These are phyloP conservation scores for Galemys pyrenaicus DNA, from an alignment of 2,113 vertebrate species.

Conservation along the genomic window DNA sequence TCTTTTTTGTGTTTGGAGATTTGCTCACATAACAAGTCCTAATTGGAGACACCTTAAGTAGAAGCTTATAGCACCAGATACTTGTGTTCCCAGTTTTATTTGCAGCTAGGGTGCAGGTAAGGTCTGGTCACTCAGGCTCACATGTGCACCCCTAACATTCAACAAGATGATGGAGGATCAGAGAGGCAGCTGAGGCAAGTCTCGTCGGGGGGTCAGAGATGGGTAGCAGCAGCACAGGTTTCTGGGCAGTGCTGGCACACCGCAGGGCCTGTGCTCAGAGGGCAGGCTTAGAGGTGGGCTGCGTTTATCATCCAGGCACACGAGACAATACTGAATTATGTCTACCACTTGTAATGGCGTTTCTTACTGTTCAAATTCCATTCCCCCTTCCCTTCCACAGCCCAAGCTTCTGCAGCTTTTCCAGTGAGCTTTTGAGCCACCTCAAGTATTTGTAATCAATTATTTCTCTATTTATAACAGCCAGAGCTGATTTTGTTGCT, in stretches of 20 bases:
- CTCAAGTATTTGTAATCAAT: not conserved
- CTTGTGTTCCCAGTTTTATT: not conserved
- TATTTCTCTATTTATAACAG: not conserved
- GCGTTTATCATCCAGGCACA: not conserved
- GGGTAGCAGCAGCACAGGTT: not conserved
- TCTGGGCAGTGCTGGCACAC: not conserved
- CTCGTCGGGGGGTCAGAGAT: not conserved
- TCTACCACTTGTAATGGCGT: not conserved
- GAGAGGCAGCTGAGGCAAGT: not conserved
- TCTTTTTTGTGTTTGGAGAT: not conserved
- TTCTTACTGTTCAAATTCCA: not conserved
- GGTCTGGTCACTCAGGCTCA: not conserved
- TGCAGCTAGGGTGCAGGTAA: not conserved
- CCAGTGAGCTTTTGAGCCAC: not conserved
- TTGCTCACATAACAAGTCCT: not conserved
- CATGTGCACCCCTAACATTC: fast-evolving
- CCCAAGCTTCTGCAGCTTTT: not conserved
- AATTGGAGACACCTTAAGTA: not conserved
- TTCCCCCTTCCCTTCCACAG: not conserved
- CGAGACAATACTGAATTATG: fast-evolving
- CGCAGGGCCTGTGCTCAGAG: fast-evolving
- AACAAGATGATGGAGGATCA: not conserved
- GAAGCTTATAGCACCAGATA: not conserved
- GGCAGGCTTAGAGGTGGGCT: not conserved
- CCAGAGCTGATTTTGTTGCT: not conserved